Conservation (phyloP, 2,797 vertebrate genomes). For the Diglossa cyanea region DNA sequence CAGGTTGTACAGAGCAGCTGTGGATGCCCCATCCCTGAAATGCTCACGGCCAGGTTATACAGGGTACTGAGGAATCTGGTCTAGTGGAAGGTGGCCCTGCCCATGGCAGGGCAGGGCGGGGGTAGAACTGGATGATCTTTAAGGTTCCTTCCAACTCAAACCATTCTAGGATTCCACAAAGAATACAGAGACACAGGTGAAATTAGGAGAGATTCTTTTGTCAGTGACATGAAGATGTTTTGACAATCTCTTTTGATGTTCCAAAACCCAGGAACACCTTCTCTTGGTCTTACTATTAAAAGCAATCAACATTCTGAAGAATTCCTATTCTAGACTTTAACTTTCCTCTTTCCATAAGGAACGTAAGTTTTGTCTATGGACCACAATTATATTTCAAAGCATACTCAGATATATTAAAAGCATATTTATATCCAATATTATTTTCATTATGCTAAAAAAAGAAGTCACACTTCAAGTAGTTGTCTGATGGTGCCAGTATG, state of each 20-base stretch:
- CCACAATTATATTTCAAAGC: neutral
- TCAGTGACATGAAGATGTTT: neutral
- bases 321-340: neutral
- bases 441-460: neutral
- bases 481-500: constrained; percentile 23
- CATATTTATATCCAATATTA: neutral
- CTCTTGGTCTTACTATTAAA: neutral
- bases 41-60: neutral
- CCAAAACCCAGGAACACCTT: neutral
- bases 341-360: neutral
- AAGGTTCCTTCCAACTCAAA: neutral
- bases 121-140: neutral
- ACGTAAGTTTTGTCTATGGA: neutral
- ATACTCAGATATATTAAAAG: neutral
- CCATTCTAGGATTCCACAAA: neutral
- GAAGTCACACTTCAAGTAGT: neutral
- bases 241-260: neutral
- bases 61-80: neutral
- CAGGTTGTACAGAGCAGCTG: neutral
- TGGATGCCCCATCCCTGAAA: neutral
- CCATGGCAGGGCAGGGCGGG: neutral
- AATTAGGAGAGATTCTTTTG: neutral
- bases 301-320: neutral
- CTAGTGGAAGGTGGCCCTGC: neutral
- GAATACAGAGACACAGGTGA: neutral